Evolutionary conservation across 1,140 invertebrate genomes (phyloP), one percentile per base, ranked within the genome.

Genomic region (Drosophila watanabei): DNA sequence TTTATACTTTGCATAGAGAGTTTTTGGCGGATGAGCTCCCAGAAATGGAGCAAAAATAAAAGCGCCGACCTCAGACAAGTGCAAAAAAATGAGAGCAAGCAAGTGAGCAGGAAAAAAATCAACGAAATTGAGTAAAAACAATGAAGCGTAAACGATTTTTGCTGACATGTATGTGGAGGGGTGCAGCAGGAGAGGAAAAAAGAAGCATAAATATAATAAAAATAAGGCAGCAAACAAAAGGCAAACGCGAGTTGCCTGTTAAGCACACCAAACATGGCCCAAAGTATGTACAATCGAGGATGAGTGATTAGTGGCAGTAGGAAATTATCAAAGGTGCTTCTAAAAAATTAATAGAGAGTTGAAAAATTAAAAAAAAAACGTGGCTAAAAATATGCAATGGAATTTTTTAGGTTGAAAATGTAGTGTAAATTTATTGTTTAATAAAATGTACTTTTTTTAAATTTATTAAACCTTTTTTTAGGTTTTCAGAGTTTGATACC

Each of bases 131-230:
- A 88, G 81, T 89, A 85, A 88, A 80, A 88, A 88, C 85, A 90
- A 88, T 88, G 85, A 90, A 88, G 85, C 85, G 85, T 89, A 89
- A 88, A 88, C 86, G 86, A 81, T 88, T 88, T 88, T 88, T 89
- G 86, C 86, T 88, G 85, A 88, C 85, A 85, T 89, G 81, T 88
- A 51, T 61, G 59, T 59, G 58, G 46, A 35, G 39, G 35, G 41
- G 30, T 65, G 45, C 59, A 63, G 18, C 41, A 37, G 33, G 20
- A 39, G 24, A 37, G n/a, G 37, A 20, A 37, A 56, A 37, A 9
- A 24, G 24, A 13, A 52, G 61, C 76, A 69, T 71, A 79, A 85
- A 85, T 75, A 82, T 87, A 87, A 87, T 87, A 87, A 75, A 81
- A 89, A 88, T 76, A 82, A 79, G 70, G 62, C 73, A 79, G 73